Evolutionary conservation across 2,888 invertebrate species (phyloP).

Genomic region (Dorcus hopei): DNA sequence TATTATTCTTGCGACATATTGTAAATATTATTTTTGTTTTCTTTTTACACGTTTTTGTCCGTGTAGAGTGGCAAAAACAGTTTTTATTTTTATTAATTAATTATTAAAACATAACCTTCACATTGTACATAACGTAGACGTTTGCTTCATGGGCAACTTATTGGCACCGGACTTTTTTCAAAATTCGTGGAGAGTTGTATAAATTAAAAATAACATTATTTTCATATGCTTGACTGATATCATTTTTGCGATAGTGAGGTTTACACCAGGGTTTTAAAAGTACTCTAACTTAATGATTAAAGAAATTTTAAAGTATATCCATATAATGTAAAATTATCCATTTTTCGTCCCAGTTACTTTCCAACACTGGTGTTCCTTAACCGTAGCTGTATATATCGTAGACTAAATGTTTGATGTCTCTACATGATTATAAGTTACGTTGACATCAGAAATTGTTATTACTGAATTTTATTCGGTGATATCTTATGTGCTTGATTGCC

Average conservation of each 20-base stretch:
- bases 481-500: slow-evolving; percentile 26
- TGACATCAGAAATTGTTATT: slow-evolving; percentile 12
- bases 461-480: slow-evolving; percentile 24
- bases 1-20: slow-evolving; percentile 2
- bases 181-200: slow-evolving; percentile 21
- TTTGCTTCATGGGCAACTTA: slow-evolving; percentile 17
- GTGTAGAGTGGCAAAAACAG: background rate
- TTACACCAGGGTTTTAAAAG: slow-evolving; percentile 29
- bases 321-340: background rate
- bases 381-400: slow-evolving; percentile 31
- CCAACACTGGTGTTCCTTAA: slow-evolving; percentile 32
- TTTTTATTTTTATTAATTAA: background rate
- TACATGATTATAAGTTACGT: background rate
- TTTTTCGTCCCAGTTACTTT: slow-evolving; percentile 16
- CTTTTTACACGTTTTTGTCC: slow-evolving; percentile 1
- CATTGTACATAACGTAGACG: slow-evolving; percentile 15
- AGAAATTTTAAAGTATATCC: background rate
- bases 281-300: background rate
- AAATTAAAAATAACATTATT: slow-evolving; percentile 17
- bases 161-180: slow-evolving; percentile 19
- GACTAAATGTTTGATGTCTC: slow-evolving; percentile 24
- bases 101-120: background rate
- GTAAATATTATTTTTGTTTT: slow-evolving; percentile 17
- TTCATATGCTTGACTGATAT: slow-evolving; percentile 28
- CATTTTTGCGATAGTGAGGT: slow-evolving; percentile 13